Percentiles rank a stretch among this genome's conserved stretches.
phyloP scores from a whole-genome alignment of 2,113 vertebrate genomes.

The Saguinus imperator region DNA sequence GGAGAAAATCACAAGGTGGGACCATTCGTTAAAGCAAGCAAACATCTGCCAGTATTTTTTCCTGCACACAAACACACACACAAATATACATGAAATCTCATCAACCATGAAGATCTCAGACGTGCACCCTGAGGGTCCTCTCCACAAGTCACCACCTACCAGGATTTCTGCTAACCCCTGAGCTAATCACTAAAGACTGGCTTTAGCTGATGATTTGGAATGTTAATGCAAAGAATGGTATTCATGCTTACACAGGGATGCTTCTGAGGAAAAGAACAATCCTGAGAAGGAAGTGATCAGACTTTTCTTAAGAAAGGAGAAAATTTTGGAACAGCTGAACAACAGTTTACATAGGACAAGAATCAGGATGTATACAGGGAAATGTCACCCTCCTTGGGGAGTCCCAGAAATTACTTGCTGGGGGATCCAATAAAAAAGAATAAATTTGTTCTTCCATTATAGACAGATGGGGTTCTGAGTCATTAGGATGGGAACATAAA shows the following conservation, averaged over 20 bases:
- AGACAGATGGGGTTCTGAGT: neutral
- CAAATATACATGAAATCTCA: neutral
- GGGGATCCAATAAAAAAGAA: neutral
- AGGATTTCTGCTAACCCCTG: neutral
- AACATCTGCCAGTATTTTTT: neutral
- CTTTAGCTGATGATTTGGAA: neutral
- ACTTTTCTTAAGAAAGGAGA: neutral
- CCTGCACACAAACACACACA: accelerated
- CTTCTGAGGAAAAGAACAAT: neutral
- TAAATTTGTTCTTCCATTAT: neutral
- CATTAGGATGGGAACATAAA: neutral
- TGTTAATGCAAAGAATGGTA: neutral
- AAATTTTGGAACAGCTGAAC: neutral
- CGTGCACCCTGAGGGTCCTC: too few species aligned
- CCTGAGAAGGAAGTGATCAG: neutral
- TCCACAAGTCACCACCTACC: too few species aligned
- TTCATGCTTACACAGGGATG: neutral
- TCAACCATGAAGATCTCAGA: neutral
- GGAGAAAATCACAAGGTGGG: neutral
- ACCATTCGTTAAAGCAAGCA: neutral
- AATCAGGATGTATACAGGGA: accelerated
- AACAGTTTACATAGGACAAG: neutral
- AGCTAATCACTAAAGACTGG: neutral
- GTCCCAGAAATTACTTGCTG: neutral
- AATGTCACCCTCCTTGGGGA: neutral